Conservation (phyloP, 1,140 invertebrate species). For the Neodiprion virginianus region DNA sequence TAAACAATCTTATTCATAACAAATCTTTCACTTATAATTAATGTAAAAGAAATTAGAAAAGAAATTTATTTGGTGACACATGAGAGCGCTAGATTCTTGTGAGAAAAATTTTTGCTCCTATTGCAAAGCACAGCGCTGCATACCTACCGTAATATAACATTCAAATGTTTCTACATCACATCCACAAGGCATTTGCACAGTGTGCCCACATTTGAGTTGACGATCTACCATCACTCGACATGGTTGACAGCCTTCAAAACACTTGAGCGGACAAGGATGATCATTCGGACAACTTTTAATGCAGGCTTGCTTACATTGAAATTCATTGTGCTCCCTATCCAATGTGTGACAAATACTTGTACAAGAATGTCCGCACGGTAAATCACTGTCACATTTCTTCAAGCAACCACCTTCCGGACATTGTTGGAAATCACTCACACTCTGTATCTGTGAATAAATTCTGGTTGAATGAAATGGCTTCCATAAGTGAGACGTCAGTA, state of each 20-base stretch:
- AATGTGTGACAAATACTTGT: conserved; percentile 62
- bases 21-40: conserved; percentile 62
- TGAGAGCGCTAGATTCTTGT: too few relatives aligned
- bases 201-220: conserved; percentile 60
- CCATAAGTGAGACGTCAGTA: too few relatives aligned
- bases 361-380: conserved; percentile 66
- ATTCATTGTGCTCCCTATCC: conserved; percentile 55
- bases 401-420: conserved; percentile 64
- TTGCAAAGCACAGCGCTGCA: not conserved
- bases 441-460: conserved; percentile 32
- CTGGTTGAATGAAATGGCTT: not conserved
- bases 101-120: too few relatives aligned
- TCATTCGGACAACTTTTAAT: conserved; percentile 41
- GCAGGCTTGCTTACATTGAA: conserved; percentile 56
- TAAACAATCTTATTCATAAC: conserved; percentile 46
- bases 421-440: conserved; percentile 53
- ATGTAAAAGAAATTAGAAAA: conserved; percentile 22
- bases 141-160: not conserved
- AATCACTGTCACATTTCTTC: conserved; percentile 48
- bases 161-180: conserved; percentile 35
- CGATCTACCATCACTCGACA: conserved; percentile 55
- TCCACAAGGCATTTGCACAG: conserved; percentile 49
- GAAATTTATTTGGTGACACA: conserved; percentile 7
- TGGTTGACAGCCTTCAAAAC: conserved; percentile 55
- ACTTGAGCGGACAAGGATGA: conserved; percentile 33